Base-by-base conservation (phyloP, 2,797 vertebrate species). In the Centropyge bicolor region DNA sequence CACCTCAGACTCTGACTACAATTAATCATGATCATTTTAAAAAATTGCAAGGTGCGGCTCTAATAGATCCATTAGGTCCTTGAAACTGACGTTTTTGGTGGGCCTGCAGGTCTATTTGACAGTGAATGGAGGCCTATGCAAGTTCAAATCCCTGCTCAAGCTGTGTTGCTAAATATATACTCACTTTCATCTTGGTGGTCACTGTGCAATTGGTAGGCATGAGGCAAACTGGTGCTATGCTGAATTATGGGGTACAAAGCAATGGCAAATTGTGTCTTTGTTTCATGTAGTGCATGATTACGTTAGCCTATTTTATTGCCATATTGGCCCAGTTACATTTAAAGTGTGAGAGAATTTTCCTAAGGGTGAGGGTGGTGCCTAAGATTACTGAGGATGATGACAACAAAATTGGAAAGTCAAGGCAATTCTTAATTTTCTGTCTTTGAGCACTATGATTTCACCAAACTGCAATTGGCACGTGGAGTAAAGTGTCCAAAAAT, bases 101-200 rank as follows among this genome's bases (percentile, higher is more conserved):
- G 4, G 8, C 5, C 20, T 41, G 2, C 2, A 43, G 61, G 56
- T 16, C 43, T 63, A 27, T 36, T 62, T 36, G 43, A 64, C 22
- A 57, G 59, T 22, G 45, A 60, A 70, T 59, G 36, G 31, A 35
- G 13, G 11, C 56, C 17, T 62, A 27, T 63, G 24, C 1, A 16
- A 45, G 24, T 70, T 66, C 7, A 74, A 74, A 52, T 54, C 51
- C n/a, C 38, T 14, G 9, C 57, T 80, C 40, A 69, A 54, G 31
- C 48, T 48, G 22, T 67, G 55, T 8, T 45, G 24, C 35, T 55
- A 20, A 67, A 61, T 70, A 46, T 55, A 60, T 1, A 27, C 46
- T 49, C 36, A 38, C 36, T 83, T 63, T 65, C n/a, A 78, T 73
- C 8, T 38, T 17, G 31, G 9, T 45, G 27, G 36, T 54, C 24